A percentile compares a stretch with the other conserved stretches of the same genome.
phyloP scores from a whole-genome alignment of 1,140 invertebrate genomes.

The Pachypeltis micranthus region DNA sequence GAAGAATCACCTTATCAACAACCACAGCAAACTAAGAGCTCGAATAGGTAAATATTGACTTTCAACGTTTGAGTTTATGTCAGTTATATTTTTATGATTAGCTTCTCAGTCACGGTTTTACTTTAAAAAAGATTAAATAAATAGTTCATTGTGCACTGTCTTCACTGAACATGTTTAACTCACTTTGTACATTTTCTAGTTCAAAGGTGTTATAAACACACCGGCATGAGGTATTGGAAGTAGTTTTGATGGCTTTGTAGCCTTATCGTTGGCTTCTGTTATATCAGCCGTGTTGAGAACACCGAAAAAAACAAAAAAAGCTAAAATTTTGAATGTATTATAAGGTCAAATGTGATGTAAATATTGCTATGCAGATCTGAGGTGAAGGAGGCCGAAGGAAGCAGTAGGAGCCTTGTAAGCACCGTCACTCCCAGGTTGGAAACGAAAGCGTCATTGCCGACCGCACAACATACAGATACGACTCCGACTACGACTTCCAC shows the following conservation, averaged over 20 bases:
- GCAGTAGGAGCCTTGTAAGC: slow-evolving; percentile 3
- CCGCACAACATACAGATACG: background rate
- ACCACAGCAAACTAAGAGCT: slow-evolving; percentile 15
- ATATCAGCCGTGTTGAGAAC: too few relatives aligned
- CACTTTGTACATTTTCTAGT: slow-evolving; percentile 12
- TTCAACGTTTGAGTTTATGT: too few relatives aligned
- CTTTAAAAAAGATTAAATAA: background rate
- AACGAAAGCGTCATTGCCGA: background rate
- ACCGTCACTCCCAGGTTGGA: slow-evolving; percentile 7
- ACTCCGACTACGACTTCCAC: background rate
- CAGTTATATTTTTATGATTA: too few relatives aligned
- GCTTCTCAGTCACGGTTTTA: too few relatives aligned
- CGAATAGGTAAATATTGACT: slow-evolving; percentile 15
- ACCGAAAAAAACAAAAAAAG: too few relatives aligned
- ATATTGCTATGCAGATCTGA: slow-evolving; percentile 11
- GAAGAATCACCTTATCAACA: slow-evolving; percentile 18
- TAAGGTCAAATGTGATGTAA: slow-evolving; percentile 5
- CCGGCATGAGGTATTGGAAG: slow-evolving; percentile 13
- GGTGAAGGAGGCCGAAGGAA: slow-evolving; percentile 11
- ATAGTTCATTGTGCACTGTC: slow-evolving; percentile 11
- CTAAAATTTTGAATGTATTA: slow-evolving; percentile 3
- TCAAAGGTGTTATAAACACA: slow-evolving; percentile 17
- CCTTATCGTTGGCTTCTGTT: slow-evolving; percentile 12
- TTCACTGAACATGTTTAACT: slow-evolving; percentile 8
- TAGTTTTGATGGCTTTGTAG: slow-evolving; percentile 13